Conservation (phyloP, 1,140 invertebrate genomes). For the Danaus melanippus region DNA sequence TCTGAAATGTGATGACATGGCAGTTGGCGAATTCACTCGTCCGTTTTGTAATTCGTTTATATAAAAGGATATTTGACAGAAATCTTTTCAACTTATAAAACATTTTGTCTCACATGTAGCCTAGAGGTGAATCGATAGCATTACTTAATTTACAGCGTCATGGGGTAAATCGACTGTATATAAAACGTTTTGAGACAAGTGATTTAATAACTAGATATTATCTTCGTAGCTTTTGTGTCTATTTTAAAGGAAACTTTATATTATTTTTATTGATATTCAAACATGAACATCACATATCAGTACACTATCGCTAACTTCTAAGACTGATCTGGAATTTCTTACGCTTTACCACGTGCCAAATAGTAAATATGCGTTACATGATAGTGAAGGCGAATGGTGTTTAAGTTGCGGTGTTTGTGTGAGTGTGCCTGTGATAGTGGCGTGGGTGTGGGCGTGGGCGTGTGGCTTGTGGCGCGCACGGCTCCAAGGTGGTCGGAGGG, state of each 20-base stretch:
- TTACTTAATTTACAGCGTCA: slow-evolving; percentile 2
- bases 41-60: no score
- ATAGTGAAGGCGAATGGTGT: slow-evolving; percentile 26
- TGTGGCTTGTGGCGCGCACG: slow-evolving; percentile 40
- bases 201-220: background rate
- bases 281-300: slow-evolving; percentile 45
- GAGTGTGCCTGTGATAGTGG: slow-evolving; percentile 27
- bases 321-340: slow-evolving; percentile 48
- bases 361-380: slow-evolving; percentile 10
- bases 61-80: no score
- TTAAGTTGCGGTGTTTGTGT: slow-evolving; percentile 21
- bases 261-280: background rate
- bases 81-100: no score
- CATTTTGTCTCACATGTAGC: no score
- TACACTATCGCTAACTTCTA: slow-evolving; percentile 40
- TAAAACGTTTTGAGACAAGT: background rate
- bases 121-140: slow-evolving; percentile 13
- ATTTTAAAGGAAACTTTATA: slow-evolving; percentile 7
- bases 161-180: slow-evolving; percentile 5
- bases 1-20: no score
- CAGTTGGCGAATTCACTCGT: no score
- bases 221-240: slow-evolving; percentile 5
- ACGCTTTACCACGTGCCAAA: slow-evolving; percentile 39
- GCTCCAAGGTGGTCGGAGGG: slow-evolving; percentile 72
- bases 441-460: slow-evolving; percentile 19